Evolutionary conservation across 2,888 invertebrate genomes (phyloP), one percentile per base, ranked within the genome.

Genomic region (Brachylomia viminalis): DNA sequence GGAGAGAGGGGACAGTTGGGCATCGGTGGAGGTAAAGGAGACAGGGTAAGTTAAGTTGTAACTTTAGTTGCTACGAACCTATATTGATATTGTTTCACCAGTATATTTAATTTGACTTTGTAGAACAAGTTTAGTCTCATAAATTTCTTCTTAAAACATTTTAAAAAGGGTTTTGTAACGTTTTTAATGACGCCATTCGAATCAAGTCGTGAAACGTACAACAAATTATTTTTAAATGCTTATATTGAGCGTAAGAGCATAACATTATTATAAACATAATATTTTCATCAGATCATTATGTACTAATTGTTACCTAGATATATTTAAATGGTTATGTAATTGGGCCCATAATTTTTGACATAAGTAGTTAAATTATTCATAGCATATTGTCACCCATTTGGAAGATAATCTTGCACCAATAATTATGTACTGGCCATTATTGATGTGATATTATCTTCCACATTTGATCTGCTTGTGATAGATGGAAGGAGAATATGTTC

Each of bases 11-110:
- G 97, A 33, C 97, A 95, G 85, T 86, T 94, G 1, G 97, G 97
- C 45, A 93, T 96, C 75, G 96, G 96, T 87, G 98, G 98, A 47
- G 92, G 94, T 66, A 98, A 98, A 94, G 98, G 98, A 82, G 98
- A 98, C 88, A 97, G 98, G 92, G 98, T 97, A 93, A 97, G 97
- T 95, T 23, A 2, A 33, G 6, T 15, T 42, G 0, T 49, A 11
- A n/a, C 42, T 11, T n/a, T 10, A 15, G 3, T 33, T 20, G 7
- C 4, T 45, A 23, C 15, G 1, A 0, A 13, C 1, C 17, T 7
- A 23, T 23, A 30, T n/a, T 20, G 30, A 45, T 20, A 20, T 67
- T 45, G 17, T 17, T 23, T 45, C 2, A 5, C 8, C 30, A 56
- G 7, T 15, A 15, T 15, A 56, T 27, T 15, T 56, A 56, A 56